Evolutionary conservation across 2,888 invertebrate species (phyloP), one percentile per base, ranked within the genome.

Genomic region (Drosophila ezoana): DNA sequence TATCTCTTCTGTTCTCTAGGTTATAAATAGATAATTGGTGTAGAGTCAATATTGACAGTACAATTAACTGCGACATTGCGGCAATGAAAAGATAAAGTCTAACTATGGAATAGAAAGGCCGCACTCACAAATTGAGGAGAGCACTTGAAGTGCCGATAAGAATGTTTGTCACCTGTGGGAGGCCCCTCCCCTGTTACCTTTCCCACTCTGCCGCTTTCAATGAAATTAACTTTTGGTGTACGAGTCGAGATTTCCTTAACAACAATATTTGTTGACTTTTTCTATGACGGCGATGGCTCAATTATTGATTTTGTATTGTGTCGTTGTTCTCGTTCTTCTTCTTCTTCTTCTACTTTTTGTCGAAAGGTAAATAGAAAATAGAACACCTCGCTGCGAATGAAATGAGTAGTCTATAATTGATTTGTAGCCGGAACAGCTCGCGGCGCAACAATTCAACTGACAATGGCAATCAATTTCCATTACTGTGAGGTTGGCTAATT

Each of bases 401-500:
- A 40, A 18, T 47, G 51, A 49, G 64, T 48, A 37, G 37, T 41
- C 72, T 44, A 76, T 85, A 87, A 83, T 83, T 83, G 87, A 83
- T 85, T 81, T 85, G 76, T 72, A 67, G 73, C 64, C 77, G 72
- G 67, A 67, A 71, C 58, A 68, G 60, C 52, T 38, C 33, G 8
- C 2, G 28, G 56, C 38, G 28, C 63, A 62, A 75, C 61, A 75
- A 72, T 56, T 57, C 20, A 61, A 66, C 66, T 76, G 83, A 87
- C 85, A 86, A 86, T 85, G 86, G 68, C 87, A 85, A 88, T 86
- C 87, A 88, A 88, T 87, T 82, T 71, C 69, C 76, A 82, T 84
- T 87, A 85, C 78, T 71, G 60, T 62, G 37, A 47, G 57, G 45
- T 59, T 43, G 72, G 69, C 81, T 85, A 85, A 85, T 85, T 85